Conservation (phyloP, 2,888 invertebrate species). For the Carterocephalus palaemon region DNA sequence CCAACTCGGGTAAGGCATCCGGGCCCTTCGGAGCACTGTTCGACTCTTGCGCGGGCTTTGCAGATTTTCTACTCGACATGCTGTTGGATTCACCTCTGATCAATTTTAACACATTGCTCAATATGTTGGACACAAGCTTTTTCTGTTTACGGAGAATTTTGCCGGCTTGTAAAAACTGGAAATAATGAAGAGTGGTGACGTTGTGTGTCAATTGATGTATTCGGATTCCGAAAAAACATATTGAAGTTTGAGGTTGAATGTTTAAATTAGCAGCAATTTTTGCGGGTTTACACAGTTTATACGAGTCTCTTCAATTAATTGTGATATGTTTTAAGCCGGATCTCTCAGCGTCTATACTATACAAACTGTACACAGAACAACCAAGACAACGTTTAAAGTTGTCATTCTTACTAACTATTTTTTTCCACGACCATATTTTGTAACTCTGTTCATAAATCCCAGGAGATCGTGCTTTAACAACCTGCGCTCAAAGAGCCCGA, state of each 20-base stretch:
- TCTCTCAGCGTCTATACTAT: no score
- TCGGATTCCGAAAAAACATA: no score
- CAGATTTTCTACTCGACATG: slow-evolving; percentile 44
- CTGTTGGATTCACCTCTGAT: slow-evolving; percentile 37
- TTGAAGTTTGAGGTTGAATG: no score
- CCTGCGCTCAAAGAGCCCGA: slow-evolving; percentile 15
- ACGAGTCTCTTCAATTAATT: no score
- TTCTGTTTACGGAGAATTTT: slow-evolving; percentile 55
- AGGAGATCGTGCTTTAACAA: slow-evolving; percentile 16
- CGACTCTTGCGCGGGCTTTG: slow-evolving; percentile 41
- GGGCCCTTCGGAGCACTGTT: slow-evolving; percentile 34
- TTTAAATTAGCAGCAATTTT: no score
- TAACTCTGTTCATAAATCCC: slow-evolving; percentile 2
- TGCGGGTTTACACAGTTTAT: no score
- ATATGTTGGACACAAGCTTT: slow-evolving; percentile 42
- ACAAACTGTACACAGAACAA: no score
- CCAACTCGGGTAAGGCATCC: slow-evolving; percentile 54
- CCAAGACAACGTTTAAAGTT: no score
- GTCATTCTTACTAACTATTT: no score
- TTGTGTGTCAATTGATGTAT: slow-evolving; percentile 19
- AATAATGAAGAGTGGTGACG: slow-evolving; percentile 15
- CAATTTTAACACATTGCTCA: slow-evolving; percentile 46
- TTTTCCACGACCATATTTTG: no score
- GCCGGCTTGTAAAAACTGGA: slow-evolving; percentile 34
- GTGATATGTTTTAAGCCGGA: no score